These are phyloP conservation scores for Centropus bengalensis DNA, from an alignment of 2,113 vertebrate genomes.

Conservation along the genomic window DNA sequence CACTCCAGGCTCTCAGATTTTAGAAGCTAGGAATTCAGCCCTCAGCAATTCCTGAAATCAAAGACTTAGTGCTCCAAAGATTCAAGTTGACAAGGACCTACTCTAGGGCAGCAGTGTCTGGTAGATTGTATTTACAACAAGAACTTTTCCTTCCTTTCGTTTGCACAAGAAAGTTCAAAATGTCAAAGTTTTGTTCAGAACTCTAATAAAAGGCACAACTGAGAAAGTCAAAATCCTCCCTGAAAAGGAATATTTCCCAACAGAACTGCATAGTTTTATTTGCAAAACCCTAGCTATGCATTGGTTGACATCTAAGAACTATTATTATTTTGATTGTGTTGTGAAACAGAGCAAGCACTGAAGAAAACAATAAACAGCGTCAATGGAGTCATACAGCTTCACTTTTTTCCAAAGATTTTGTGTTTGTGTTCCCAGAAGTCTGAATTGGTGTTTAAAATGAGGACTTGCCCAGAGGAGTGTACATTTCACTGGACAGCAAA, in stretches of 20 bases:
- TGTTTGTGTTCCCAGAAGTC: not conserved
- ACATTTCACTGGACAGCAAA: slow-evolving; percentile 29
- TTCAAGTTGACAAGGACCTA: not conserved
- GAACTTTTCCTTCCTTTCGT: not conserved
- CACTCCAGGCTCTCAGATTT: not conserved
- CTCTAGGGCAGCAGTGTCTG: not conserved
- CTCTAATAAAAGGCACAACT: not conserved
- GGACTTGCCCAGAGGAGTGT: not conserved
- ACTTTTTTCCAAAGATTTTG: not conserved
- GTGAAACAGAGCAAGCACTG: not conserved
- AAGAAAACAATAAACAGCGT: not conserved
- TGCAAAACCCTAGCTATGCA: not conserved
- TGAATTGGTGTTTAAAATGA: not conserved
- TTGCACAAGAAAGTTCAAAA: not conserved
- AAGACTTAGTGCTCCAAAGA: not conserved
- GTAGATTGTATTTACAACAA: not conserved
- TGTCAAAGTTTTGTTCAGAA: not conserved
- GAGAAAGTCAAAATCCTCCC: not conserved
- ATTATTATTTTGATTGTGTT: not conserved
- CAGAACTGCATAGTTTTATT: not conserved
- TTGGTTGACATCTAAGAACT: not conserved
- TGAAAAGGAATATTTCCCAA: not conserved
- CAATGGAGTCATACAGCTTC: not conserved
- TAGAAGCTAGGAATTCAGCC: not conserved
- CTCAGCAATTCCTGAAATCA: not conserved